Conservation (phyloP, 2,888 invertebrate genomes). For the Philhelius pedissequus region DNA sequence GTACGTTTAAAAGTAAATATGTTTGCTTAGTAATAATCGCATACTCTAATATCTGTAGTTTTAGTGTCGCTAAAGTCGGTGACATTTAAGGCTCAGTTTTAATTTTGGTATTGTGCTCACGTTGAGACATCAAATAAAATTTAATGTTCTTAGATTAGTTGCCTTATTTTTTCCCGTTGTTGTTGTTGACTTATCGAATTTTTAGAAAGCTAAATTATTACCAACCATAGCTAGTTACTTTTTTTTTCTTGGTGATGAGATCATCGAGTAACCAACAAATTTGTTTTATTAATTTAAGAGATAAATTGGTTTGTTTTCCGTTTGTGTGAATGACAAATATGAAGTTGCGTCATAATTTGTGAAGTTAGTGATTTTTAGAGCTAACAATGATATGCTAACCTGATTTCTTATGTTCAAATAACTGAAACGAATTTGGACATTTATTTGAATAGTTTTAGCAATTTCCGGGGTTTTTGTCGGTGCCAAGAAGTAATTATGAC, state of each 20-base stretch:
- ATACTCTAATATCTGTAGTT: too few relatives aligned
- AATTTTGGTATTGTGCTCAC: background rate
- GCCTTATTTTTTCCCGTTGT: background rate
- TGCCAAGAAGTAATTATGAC: background rate
- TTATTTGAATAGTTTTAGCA: background rate
- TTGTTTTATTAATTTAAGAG: background rate
- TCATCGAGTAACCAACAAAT: background rate
- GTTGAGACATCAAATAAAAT: background rate
- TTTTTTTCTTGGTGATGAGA: background rate
- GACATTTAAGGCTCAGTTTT: background rate
- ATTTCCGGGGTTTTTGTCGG: background rate
- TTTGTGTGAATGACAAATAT: background rate
- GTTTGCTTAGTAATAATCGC: too few relatives aligned
- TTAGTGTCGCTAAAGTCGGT: background rate
- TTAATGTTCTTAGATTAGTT: background rate
- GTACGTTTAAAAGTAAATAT: too few relatives aligned
- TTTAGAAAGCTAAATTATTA: background rate
- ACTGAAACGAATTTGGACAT: background rate
- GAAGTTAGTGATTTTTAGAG: background rate
- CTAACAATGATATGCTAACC: background rate
- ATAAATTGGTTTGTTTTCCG: slow-evolving; percentile 4
- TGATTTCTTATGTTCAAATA: background rate
- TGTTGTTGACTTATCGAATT: background rate
- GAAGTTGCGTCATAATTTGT: background rate
- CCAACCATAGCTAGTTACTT: background rate